Evolutionary conservation across 2,888 invertebrate species (phyloP).

Genomic region (Mimas tiliae): DNA sequence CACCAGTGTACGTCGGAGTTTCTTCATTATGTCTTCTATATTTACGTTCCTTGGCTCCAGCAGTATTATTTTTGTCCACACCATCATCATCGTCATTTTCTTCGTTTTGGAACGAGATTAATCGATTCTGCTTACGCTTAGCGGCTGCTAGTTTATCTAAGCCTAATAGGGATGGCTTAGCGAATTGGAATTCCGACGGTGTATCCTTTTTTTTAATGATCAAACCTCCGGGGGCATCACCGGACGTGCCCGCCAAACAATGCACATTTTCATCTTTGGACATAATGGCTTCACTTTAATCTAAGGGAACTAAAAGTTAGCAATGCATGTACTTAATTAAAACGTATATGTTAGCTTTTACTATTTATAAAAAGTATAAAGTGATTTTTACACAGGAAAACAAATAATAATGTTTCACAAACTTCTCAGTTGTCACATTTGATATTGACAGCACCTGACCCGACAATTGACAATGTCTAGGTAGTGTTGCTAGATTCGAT

Average conservation of each 20-base stretch:
- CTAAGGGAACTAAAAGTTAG: not conserved
- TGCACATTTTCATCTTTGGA: conserved; percentile 86
- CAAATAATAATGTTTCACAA: conserved; percentile 9
- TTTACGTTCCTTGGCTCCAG: conserved; percentile 80
- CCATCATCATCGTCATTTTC: conserved; percentile 58
- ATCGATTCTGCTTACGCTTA: conserved; percentile 87
- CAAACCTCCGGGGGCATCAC: conserved; percentile 88
- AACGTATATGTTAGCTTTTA: not conserved
- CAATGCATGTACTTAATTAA: not conserved
- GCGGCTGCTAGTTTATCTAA: conserved; percentile 94
- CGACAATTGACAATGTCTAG: not conserved
- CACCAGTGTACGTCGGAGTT: conserved; percentile 97
- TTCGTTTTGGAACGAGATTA: conserved; percentile 87
- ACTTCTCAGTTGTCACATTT: conserved; percentile 10
- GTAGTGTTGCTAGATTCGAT: not conserved
- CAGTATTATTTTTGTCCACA: conserved; percentile 49
- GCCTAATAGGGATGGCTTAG: conserved; percentile 91
- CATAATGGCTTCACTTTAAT: conserved; percentile 46
- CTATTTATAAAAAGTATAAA: not conserved
- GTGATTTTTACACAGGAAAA: not conserved
- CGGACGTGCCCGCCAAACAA: conserved; percentile 88
- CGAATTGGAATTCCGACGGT: conserved; percentile 89
- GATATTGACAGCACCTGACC: conserved; percentile 4
- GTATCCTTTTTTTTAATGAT: conserved; percentile 87
- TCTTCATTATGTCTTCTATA: conserved; percentile 93